Evolutionary conservation across 2,113 vertebrate species (phyloP).

Genomic region (Prinia subflava): DNA sequence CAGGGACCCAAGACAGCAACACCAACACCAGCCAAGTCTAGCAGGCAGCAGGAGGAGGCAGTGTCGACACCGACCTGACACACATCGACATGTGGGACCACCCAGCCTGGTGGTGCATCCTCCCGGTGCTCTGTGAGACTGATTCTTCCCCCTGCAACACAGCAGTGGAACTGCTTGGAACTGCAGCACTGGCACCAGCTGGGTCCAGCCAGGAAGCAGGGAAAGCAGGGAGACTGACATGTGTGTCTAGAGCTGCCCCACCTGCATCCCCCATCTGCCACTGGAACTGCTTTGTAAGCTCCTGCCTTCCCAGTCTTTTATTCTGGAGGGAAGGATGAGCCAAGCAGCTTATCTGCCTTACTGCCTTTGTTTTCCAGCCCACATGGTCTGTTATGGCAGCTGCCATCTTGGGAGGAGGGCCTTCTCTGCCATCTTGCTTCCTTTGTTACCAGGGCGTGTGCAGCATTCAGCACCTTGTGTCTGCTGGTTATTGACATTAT

Average conservation of each 20-base stretch:
- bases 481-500: not conserved
- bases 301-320: not conserved
- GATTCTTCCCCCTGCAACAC: not conserved
- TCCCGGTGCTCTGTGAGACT: not conserved
- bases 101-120: fast-evolving
- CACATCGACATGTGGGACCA: fast-evolving
- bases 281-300: not conserved
- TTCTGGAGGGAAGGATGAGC: not conserved
- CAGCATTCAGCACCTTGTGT: not conserved
- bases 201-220: not conserved
- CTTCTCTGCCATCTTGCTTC: not conserved
- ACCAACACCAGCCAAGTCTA: no score
- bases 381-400: not conserved
- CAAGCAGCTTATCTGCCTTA: not conserved
- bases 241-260: fast-evolving
- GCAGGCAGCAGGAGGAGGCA: not conserved
- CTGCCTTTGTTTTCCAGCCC: not conserved
- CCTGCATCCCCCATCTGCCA: not conserved
- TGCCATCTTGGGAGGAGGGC: not conserved
- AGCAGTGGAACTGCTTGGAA: not conserved
- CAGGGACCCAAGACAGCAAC: no score
- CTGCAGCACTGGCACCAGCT: not conserved
- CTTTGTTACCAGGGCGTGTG: not conserved
- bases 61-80: no score
- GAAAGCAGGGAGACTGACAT: not conserved